These are phyloP conservation scores for Zygogramma bicolorata DNA, from an alignment of 2,888 invertebrate species.

Conservation along the genomic window DNA sequence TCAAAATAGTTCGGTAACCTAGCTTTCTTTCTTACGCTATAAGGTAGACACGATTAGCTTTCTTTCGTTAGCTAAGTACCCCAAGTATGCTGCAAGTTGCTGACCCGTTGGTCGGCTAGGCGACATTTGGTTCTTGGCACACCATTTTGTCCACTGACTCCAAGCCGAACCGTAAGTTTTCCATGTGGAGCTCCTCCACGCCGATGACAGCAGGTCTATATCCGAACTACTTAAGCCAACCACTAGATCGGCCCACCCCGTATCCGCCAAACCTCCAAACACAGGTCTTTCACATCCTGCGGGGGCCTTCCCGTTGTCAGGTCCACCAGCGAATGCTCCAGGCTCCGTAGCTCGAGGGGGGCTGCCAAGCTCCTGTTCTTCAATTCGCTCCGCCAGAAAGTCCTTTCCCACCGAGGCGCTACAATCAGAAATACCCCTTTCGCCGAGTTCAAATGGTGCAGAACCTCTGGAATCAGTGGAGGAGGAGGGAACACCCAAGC, in stretches of 20 bases:
- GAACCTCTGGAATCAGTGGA: too few species aligned
- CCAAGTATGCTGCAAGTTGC: neutral
- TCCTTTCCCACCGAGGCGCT: constrained; percentile 30
- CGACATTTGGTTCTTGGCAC: neutral
- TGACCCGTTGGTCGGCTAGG: neutral
- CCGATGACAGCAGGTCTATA: too few species aligned
- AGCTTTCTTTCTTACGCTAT: too few species aligned
- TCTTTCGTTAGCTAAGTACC: neutral
- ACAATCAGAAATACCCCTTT: too few species aligned
- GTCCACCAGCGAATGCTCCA: constrained; percentile 23
- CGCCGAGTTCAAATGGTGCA: too few species aligned
- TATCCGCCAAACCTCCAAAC: constrained; percentile 40
- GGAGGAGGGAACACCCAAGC: too few species aligned
- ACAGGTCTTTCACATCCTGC: constrained; percentile 13
- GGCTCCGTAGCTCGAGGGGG: constrained; percentile 18
- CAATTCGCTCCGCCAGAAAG: constrained; percentile 55
- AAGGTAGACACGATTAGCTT: too few species aligned
- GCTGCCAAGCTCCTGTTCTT: constrained; percentile 52
- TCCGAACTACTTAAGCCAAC: too few species aligned
- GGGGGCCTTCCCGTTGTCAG: constrained; percentile 12
- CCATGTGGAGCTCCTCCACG: constrained; percentile 14
- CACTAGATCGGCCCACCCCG: constrained; percentile 17
- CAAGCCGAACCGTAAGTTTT: constrained; percentile 26
- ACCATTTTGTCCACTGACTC: constrained; percentile 16
- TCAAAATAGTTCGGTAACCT: neutral